A percentile compares a stretch with the other conserved stretches of the same genome.
Conservation (phyloP, 2,888 invertebrate species). For the Chrysopilus asiliformis region DNA sequence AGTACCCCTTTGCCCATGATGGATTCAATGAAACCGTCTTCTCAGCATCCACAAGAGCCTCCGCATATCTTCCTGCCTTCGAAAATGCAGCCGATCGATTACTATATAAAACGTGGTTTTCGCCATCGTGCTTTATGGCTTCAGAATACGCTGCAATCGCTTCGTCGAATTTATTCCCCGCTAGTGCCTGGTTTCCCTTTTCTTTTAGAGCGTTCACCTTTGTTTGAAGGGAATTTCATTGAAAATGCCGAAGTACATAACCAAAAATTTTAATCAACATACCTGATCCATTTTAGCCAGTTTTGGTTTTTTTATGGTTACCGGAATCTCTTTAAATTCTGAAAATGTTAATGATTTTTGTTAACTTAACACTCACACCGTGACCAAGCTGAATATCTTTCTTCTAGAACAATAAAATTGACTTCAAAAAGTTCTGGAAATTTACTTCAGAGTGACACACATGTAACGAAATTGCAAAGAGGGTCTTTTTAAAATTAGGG, state of each 20-base stretch:
- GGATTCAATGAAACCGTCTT: constrained; percentile 68
- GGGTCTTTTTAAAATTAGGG: too few species aligned
- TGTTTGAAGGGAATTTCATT: too few species aligned
- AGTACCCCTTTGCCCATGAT: constrained; percentile 79
- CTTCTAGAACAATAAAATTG: too few species aligned
- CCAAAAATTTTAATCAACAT: constrained; percentile 1
- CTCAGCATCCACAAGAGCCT: constrained; percentile 74
- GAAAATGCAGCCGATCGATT: constrained; percentile 86
- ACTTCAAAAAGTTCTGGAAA: too few species aligned
- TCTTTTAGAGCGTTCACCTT: constrained; percentile 75
- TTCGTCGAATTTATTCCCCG: constrained; percentile 60
- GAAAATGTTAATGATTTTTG: too few species aligned
- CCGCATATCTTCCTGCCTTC: constrained; percentile 57
- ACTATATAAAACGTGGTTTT: constrained; percentile 80
- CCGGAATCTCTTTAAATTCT: too few species aligned
- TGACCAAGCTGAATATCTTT: too few species aligned
- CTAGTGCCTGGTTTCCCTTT: constrained; percentile 73
- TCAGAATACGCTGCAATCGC: constrained; percentile 69
- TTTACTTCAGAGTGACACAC: too few species aligned
- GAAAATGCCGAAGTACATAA: not conserved
- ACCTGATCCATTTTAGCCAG: not conserved
- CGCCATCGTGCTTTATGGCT: constrained; percentile 63
- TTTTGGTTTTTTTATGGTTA: too few species aligned
- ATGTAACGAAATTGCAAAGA: too few species aligned
- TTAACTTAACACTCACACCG: too few species aligned